These are phyloP conservation scores for Calonectris borealis DNA, from an alignment of 2,113 vertebrate species.

Conservation along the genomic window DNA sequence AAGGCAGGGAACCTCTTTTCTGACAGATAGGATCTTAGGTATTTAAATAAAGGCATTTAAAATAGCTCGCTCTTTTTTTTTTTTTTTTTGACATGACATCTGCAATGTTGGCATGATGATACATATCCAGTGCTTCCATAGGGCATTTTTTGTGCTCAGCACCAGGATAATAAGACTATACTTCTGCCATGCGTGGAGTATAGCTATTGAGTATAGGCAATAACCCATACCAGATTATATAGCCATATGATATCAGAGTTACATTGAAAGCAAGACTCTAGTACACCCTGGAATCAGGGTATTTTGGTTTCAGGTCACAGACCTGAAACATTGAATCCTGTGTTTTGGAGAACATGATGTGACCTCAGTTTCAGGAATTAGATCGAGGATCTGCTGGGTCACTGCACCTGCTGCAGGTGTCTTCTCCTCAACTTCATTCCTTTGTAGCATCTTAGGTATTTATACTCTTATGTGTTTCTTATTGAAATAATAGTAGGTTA, in stretches of 20 bases:
- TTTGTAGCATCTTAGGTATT: not conserved
- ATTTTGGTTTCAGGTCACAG: not conserved
- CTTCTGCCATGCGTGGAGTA: accelerated
- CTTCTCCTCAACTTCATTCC: not conserved
- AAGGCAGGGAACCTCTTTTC: not conserved
- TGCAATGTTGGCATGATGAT: not conserved
- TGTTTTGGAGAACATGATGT: not conserved
- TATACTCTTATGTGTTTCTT: not conserved
- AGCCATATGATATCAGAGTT: not conserved
- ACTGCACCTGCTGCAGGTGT: not conserved
- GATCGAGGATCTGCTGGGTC: accelerated
- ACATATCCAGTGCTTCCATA: not conserved
- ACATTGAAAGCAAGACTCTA: not conserved
- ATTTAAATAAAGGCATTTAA: not conserved
- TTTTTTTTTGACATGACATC: not conserved
- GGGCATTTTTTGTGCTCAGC: not conserved
- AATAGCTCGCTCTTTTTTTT: not conserved
- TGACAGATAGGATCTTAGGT: not conserved
- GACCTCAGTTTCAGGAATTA: not conserved
- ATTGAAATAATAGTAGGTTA: not conserved
- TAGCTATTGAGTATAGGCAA: not conserved
- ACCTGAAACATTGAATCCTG: not conserved
- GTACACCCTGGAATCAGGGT: not conserved
- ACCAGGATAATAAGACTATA: not conserved
- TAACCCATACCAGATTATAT: not conserved